Percentiles rank a stretch among this genome's conserved stretches.
phyloP scores from a whole-genome alignment of 1,140 invertebrate species.

The Drosophila varians region DNA sequence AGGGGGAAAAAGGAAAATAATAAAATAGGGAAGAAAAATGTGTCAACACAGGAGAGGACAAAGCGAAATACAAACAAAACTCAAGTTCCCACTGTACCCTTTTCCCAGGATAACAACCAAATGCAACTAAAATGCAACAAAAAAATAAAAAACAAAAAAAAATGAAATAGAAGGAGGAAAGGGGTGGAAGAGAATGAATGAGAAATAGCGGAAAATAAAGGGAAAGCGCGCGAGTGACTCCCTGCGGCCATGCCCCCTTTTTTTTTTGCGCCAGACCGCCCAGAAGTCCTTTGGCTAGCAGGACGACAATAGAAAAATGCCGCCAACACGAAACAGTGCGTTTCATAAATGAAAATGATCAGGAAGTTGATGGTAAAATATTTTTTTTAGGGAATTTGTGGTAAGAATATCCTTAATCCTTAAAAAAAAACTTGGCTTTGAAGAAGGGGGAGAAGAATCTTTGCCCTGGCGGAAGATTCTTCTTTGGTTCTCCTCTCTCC shows the following conservation, averaged over 20 bases:
- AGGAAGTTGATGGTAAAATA: neutral
- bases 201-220: neutral
- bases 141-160: neutral
- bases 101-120: conserved; percentile 7
- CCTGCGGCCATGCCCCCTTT: conserved; percentile 5
- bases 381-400: too few species aligned
- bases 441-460: too few species aligned
- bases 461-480: neutral
- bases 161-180: neutral
- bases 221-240: neutral
- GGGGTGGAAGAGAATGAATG: neutral
- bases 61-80: conserved; percentile 74
- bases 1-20: neutral
- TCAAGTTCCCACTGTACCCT: conserved; percentile 52
- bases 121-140: neutral
- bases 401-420: too few species aligned
- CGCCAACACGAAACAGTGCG: conserved; percentile 14
- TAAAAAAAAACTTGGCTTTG: too few species aligned
- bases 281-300: conserved; percentile 6
- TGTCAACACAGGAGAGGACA: conserved; percentile 71
- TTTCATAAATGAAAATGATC: neutral
- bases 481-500: neutral
- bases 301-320: conserved; percentile 1
- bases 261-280: too few species aligned
- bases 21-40: conserved; percentile 46